Evolutionary conservation across 2,113 vertebrate genomes (phyloP), one percentile per base, ranked within the genome.

Genomic region (Cavia aperea): DNA sequence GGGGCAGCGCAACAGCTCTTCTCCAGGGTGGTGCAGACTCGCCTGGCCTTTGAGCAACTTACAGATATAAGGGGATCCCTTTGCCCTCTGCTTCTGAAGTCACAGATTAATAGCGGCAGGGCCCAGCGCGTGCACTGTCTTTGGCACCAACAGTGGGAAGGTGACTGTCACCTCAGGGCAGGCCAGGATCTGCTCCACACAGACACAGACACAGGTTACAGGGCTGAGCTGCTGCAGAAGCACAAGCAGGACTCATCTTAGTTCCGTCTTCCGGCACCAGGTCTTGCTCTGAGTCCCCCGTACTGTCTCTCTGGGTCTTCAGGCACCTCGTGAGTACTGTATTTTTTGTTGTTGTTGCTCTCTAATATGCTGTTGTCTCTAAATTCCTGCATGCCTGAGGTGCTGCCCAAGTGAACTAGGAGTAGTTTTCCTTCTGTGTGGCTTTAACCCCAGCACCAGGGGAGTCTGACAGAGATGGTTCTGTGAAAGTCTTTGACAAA

Each of bases 11-110:
- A 81, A 3, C 9, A 83, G 62, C 46, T 91, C 89, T 18, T 23
- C 63, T 39, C 26, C n/a, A n/a, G 36, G 70, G 70, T 91, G 83
- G 7, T 23, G 91, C 39, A 26, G 56, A 58, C 62, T 83, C 54
- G 10, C 7, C 63, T 90, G 56, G 24, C 31, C 58, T 88, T 87
- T 13, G 56, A 15, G 68, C 83, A 33, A 86, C 10, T 16, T 86
- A 19, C 33, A 83, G 51, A 77, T 73, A 70, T 11, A 79, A 65
- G 18, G 4, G 49, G 51, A 81, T 46, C 15, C 9, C 36, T 86
- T 90, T 94, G 46, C 66, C 46, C 9, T 72, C 51, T 83, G 36
- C 94, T 86, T 94, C 87, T 94, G 86, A 90, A 83, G 92, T 33
- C 10, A 43, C 29, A 15, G 15, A 60, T 39, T 1, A 4, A 14